Conservation (phyloP, 2,113 vertebrate genomes). For the Odontesthes bonariensis region DNA sequence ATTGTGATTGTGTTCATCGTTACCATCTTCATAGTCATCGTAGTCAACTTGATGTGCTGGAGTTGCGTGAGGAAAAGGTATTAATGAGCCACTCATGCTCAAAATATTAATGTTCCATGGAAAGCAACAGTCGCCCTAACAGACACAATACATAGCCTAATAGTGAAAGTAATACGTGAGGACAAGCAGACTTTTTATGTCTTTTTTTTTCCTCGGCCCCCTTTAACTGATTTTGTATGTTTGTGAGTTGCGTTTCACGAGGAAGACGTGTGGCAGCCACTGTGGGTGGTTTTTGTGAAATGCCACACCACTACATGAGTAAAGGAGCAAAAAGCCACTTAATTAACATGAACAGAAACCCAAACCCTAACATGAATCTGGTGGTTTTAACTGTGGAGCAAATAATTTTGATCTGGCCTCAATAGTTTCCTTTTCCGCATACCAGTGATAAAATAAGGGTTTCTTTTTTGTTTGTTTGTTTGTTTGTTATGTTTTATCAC, state of each 20-base stretch:
- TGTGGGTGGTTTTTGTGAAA: conserved; percentile 37
- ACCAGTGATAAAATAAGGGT: no score
- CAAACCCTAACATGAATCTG: conserved; percentile 5
- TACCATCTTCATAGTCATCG: conserved; percentile 45
- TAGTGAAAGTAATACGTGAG: conserved; percentile 19
- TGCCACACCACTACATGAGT: conserved; percentile 13
- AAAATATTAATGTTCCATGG: neutral
- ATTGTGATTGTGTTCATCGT: conserved; percentile 48
- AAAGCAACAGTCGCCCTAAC: conserved; percentile 2
- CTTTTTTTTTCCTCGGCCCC: neutral
- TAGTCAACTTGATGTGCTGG: conserved; percentile 77
- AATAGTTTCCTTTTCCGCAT: neutral
- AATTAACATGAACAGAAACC: conserved; percentile 30
- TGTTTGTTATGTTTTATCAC: neutral
- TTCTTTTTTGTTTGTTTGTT: no score
- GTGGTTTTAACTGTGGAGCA: neutral
- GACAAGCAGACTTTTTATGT: neutral
- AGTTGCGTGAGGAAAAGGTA: conserved; percentile 79
- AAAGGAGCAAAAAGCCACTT: conserved; percentile 22
- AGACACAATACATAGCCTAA: conserved; percentile 6
- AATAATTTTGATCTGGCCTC: neutral
- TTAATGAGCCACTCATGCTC: neutral
- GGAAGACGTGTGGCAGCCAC: conserved; percentile 9
- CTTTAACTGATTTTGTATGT: neutral
- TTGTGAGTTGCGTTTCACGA: conserved; percentile 56